Evolutionary conservation across 2,888 invertebrate species (phyloP), one percentile per base, ranked within the genome.

Genomic region (Syrista parreyssii): DNA sequence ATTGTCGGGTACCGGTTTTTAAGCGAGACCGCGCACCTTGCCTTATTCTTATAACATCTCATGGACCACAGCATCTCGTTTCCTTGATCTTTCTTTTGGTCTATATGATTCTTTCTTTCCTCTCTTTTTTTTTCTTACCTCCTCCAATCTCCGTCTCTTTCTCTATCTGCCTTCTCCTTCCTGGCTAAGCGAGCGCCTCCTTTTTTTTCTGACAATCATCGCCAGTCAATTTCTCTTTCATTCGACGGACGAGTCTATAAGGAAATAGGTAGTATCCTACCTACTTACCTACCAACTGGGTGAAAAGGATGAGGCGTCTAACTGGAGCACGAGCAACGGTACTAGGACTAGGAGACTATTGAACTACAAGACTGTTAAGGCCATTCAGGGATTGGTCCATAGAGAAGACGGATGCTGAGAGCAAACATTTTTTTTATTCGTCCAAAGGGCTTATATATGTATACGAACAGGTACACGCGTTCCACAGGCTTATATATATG

Each of bases 321-420:
- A 90, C 90, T 91, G 87, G 90, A 91, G 90, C 90, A 87, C 81
- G 83, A 84, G 86, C 86, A 89, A 90, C 89, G 87, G 88, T 88
- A 88, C 86, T 23, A 23, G 55, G 55, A 55, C 55, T 55, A 9
- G 55, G 55, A 55, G 55, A 55, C 55, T 55, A 55, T 55, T 15
- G 55, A 55, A 9, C 55, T 55, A 55, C 23, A 23, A 23, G 55
- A 23, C 23, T 55, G 55, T 23, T 55, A 23, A 55, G 23, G 23
- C 55, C 23, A 55, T 55, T 55, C 55, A 55, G 55, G 6, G 55
- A 55, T 55, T 55, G 55, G 23, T 55, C 55, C 55, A 55, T 23
- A 23, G 23, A 2, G 23, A 9, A 55, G 23, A 15, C 55, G 23
- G 55, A 55, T 55, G 9, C 55, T 55, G 55, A 23, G 9, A 55